Conservation (phyloP, 2,113 vertebrate genomes). For the Motacilla alba region DNA sequence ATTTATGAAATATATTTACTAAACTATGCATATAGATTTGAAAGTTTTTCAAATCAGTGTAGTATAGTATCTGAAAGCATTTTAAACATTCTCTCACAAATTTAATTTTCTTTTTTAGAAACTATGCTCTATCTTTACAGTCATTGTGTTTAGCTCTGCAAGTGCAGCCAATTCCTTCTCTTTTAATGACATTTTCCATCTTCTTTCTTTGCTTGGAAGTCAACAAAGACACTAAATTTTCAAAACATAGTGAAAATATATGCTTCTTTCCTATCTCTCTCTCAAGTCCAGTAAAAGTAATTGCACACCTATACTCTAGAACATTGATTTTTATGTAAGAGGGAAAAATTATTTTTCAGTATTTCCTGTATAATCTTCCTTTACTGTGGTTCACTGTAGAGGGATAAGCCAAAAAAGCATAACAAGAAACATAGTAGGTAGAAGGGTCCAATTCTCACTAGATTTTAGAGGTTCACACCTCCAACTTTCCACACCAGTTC, state of each 20-base stretch:
- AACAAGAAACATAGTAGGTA: background rate
- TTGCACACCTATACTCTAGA: background rate
- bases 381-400: background rate
- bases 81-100: background rate
- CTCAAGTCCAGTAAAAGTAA: background rate
- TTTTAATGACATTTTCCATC: background rate
- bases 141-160: background rate
- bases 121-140: background rate
- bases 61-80: background rate
- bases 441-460: background rate
- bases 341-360: background rate
- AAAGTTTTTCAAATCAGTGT: no score
- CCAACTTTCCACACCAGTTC: background rate
- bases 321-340: background rate
- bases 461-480: background rate
- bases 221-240: background rate
- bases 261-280: background rate
- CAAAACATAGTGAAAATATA: background rate
- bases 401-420: background rate
- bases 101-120: background rate
- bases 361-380: background rate
- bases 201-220: background rate
- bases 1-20: background rate
- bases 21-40: background rate
- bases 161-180: background rate